These are phyloP conservation scores for Perca schrenkii DNA, from an alignment of 2,113 vertebrate species.

Conservation along the genomic window DNA sequence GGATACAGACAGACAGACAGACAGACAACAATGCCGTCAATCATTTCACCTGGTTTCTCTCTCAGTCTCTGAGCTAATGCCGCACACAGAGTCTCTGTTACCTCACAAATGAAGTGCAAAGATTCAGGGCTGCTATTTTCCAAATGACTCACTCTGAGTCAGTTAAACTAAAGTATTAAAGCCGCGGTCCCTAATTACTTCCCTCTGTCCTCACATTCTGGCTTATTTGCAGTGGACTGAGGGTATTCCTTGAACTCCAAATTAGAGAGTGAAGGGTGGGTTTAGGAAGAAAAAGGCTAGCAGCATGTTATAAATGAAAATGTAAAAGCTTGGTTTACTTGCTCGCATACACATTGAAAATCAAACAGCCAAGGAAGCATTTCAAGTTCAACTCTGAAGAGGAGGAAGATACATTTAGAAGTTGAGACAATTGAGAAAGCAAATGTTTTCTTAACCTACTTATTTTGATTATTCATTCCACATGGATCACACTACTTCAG, in stretches of 20 bases:
- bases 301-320: neutral
- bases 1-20: neutral
- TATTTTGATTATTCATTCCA: neutral
- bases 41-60: conserved; percentile 44
- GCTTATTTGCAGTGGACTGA: conserved; percentile 13
- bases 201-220: conserved; percentile 47
- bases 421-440: neutral
- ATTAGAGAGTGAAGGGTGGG: neutral
- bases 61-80: conserved; percentile 18
- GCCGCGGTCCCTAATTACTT: conserved; percentile 38
- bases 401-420: neutral
- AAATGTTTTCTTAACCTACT: neutral
- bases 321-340: neutral
- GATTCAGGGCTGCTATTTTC: conserved; percentile 32
- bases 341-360: conserved; percentile 2
- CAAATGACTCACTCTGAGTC: conserved; percentile 57
- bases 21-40: conserved; percentile 45
- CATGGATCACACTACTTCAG: neutral
- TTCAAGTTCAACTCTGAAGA: neutral
- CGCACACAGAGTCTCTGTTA: neutral
- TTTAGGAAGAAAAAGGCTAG: neutral
- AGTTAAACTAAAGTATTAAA: conserved; percentile 41
- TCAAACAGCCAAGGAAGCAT: neutral
- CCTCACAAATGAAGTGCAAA: conserved; percentile 20
- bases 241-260: conserved; percentile 20